These are phyloP conservation scores for Calidris pygmaea DNA, from an alignment of 2,113 vertebrate species.

Conservation along the genomic window DNA sequence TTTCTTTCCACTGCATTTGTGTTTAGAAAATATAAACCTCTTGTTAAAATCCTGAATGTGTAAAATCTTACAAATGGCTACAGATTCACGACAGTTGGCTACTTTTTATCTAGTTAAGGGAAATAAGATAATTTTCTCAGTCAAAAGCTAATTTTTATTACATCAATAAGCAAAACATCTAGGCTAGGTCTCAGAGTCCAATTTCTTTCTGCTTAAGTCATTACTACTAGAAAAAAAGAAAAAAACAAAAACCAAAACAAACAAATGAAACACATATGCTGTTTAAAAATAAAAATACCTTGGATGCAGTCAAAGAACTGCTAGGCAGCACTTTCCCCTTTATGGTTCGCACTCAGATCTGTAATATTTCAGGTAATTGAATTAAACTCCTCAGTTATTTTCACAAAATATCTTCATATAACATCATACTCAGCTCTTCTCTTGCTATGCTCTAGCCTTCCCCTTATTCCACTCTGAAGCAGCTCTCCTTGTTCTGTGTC, in stretches of 20 bases:
- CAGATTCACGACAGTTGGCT: accelerated
- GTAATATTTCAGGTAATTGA: background rate
- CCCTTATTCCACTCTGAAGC: background rate
- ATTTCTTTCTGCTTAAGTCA: background rate
- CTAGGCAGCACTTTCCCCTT: background rate
- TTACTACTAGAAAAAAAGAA: background rate
- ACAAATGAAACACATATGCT: background rate
- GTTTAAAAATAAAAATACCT: background rate
- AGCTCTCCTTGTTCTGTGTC: background rate
- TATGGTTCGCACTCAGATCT: background rate
- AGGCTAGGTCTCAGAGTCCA: background rate
- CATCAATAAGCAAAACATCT: background rate
- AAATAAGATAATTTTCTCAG: background rate
- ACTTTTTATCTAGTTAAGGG: background rate
- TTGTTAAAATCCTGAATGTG: background rate
- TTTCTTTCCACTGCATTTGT: background rate
- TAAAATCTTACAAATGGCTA: background rate
- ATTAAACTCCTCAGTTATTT: background rate
- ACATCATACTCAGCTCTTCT: background rate
- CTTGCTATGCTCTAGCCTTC: background rate
- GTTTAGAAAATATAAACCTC: background rate
- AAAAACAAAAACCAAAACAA: background rate
- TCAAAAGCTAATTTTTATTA: background rate
- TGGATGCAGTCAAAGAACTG: background rate
- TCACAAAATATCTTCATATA: background rate